Evolutionary conservation across 1,140 invertebrate genomes (phyloP).

Genomic region (Sarcophaga bullata): DNA sequence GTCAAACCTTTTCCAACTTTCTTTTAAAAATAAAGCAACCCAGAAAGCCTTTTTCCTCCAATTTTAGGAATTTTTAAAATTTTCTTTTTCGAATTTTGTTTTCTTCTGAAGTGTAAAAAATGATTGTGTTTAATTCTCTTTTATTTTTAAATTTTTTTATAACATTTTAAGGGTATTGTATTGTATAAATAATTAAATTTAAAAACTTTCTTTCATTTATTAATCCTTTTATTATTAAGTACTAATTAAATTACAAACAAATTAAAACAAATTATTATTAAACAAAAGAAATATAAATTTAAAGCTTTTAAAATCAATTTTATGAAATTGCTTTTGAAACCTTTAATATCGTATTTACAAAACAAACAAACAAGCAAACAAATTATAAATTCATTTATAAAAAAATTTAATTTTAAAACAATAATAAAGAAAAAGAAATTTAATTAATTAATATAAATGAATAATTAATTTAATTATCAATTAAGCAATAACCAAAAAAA

Average conservation of each 20-base stretch:
- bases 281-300: not conserved
- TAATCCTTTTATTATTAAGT: not conserved
- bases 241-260: constrained; percentile 3
- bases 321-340: not conserved
- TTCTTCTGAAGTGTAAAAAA: not conserved
- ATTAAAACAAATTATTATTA: constrained; percentile 18
- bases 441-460: not conserved
- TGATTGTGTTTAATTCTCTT: not conserved
- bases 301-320: constrained; percentile 16
- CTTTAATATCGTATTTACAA: not conserved
- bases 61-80: not conserved
- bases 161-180: too few relatives aligned
- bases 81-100: not conserved
- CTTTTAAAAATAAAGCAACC: too few relatives aligned
- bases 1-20: too few relatives aligned
- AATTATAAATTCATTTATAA: too few relatives aligned
- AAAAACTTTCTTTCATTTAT: not conserved
- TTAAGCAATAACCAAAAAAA: constrained; percentile 26
- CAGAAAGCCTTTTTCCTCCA: too few relatives aligned
- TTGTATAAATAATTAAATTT: too few relatives aligned
- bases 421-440: not conserved
- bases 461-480: not conserved
- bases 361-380: too few relatives aligned
- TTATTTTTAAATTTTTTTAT: too few relatives aligned
- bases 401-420: not conserved